A percentile compares a stretch with the other conserved stretches of the same genome.
Conservation (phyloP, 1,140 invertebrate species). For the Laupala kohalensis region DNA sequence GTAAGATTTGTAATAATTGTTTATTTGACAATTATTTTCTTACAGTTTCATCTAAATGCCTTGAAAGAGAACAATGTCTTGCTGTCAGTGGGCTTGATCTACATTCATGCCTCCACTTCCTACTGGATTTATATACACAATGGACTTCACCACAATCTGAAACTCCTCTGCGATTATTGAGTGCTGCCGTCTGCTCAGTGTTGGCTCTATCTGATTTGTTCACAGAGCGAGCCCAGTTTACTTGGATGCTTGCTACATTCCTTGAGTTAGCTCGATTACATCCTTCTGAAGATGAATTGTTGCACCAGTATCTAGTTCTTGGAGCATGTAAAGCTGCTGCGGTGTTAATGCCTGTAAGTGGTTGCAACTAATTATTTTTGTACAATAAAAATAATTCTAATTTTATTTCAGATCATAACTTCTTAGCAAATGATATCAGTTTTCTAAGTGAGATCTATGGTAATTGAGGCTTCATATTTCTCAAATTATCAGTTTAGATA, state of each 20-base stretch:
- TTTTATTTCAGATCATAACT: too few species aligned
- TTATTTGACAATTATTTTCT: not conserved
- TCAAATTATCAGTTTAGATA: too few species aligned
- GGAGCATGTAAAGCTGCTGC: conserved; percentile 54
- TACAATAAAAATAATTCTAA: too few species aligned
- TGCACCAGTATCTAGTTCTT: conserved; percentile 52
- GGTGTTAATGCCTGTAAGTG: conserved; percentile 39
- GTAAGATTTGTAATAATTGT: not conserved
- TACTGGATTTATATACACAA: conserved; percentile 67
- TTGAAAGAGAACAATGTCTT: conserved; percentile 19
- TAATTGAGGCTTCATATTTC: too few species aligned
- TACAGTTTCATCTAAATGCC: conserved; percentile 10
- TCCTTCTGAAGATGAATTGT: conserved; percentile 53
- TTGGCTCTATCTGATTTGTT: conserved; percentile 58
- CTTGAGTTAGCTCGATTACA: conserved; percentile 47
- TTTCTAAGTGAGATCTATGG: too few species aligned
- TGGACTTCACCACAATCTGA: conserved; percentile 43
- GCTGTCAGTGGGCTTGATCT: conserved; percentile 53
- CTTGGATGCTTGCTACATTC: conserved; percentile 57
- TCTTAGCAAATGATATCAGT: too few species aligned
- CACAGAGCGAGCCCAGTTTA: conserved; percentile 50
- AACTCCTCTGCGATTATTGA: conserved; percentile 43
- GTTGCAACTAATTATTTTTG: too few species aligned
- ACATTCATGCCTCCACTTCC: conserved; percentile 72
- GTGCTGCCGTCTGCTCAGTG: conserved; percentile 53